Percentiles rank a stretch among this genome's conserved stretches.
These are phyloP conservation scores for Uropetala carovei DNA, from an alignment of 2,888 invertebrate species.

Conservation along the genomic window DNA sequence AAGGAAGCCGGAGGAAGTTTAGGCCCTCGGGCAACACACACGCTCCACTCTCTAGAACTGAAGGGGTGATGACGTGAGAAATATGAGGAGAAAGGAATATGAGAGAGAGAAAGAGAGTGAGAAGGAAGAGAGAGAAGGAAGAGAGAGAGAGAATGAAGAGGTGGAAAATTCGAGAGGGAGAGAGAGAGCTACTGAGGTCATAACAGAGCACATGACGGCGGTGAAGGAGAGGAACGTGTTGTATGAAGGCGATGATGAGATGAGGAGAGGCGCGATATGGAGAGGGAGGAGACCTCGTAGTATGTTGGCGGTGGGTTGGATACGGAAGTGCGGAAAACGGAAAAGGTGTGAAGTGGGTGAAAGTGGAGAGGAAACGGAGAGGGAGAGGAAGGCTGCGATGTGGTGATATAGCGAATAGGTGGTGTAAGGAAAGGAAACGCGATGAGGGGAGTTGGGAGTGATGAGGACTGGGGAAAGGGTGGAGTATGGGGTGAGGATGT, in stretches of 20 bases:
- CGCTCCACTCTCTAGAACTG: neutral
- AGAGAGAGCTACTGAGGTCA: neutral
- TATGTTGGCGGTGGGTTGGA: neutral
- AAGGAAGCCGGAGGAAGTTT: slow-evolving; percentile 14
- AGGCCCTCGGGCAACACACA: neutral
- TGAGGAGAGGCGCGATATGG: neutral
- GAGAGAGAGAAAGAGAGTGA: neutral
- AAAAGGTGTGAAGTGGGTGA: neutral
- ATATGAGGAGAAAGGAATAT: neutral
- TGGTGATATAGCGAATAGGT: neutral
- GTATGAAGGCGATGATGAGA: neutral
- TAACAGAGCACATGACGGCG: neutral
- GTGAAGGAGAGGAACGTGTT: neutral
- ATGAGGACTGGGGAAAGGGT: neutral
- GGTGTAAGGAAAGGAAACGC: neutral
- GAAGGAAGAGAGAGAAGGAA: neutral
- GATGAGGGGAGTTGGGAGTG: neutral
- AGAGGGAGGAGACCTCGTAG: neutral
- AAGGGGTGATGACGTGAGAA: slow-evolving; percentile 51
- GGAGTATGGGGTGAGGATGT: neutral
- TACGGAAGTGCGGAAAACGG: neutral
- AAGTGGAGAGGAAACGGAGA: neutral
- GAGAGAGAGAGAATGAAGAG: neutral
- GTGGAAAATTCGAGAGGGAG: neutral
- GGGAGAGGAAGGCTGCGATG: neutral